Base-by-base conservation (phyloP, 1,140 invertebrate species). In the Kradibia gibbosae region DNA sequence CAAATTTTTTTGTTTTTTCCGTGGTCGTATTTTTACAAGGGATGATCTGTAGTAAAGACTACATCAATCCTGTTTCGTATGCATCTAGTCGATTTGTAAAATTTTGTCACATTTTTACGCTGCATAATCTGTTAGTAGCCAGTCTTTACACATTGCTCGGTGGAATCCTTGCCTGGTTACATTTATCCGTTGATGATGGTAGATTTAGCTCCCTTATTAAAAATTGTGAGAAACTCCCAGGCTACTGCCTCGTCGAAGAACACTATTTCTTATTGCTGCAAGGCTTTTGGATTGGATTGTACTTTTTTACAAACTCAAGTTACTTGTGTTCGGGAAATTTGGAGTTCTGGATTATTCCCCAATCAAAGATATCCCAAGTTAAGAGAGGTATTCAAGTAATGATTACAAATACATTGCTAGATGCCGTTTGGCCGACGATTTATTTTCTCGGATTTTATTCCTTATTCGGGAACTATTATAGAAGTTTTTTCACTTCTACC, bases 211-310 rank as follows among this genome's bases (percentile, higher is more conserved):
- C 89, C 17, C 85, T 94, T 31, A 91, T 85, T 15, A 86, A 84
- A 60, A 77, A 79, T 8, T 91, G 90, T 80, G 84, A 84, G 34
- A 81, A 85, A 31, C 53, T 77, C 0, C 34, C 85, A 22, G 85
- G 83, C 20, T 83, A 60, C 0, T 93, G 92, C 82, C 83, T 94
- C 7, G 90, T 91, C 53, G 93, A 93, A 82, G 91, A 92, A 80
- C 89, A 93, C 73, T 91, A 93, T 15, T 95, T 94, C 85, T 84
- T 96, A 25, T 89, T 95, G 17, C 89, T 94, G 81, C 93, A 93
- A 76, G 95, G 95, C 28, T 90, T 95, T 57, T 95, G 93, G 92
- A 94, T 93, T 79, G 95, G 95, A 65, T 89, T 94, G 75, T 95
- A 94, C 84, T 94, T 94, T 84, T 95, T 95, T 83, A 83, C 93